These are phyloP conservation scores for Tachina grossa DNA, from an alignment of 2,888 invertebrate genomes.

Conservation along the genomic window DNA sequence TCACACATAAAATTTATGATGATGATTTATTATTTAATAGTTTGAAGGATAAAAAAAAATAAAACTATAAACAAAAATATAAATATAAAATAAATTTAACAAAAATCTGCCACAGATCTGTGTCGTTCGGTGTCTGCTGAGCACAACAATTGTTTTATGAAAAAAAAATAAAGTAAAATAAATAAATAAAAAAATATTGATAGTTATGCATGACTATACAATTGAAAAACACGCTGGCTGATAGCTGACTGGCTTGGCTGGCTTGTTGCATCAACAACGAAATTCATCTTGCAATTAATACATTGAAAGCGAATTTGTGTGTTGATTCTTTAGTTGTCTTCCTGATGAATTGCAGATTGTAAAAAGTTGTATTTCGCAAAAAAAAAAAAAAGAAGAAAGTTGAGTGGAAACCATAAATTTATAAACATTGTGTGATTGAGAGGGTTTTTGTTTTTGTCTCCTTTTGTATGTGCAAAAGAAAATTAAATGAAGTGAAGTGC, in stretches of 20 bases:
- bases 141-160: slow-evolving; percentile 51
- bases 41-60: slow-evolving; percentile 45
- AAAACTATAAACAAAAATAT: background rate
- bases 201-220: slow-evolving; percentile 54
- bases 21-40: slow-evolving; percentile 71
- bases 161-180: slow-evolving; percentile 19
- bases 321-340: slow-evolving; percentile 23
- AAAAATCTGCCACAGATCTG: slow-evolving; percentile 56
- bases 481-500: slow-evolving; percentile 8
- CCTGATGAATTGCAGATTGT: slow-evolving; percentile 66
- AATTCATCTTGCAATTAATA: slow-evolving; percentile 64
- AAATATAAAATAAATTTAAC: slow-evolving; percentile 34
- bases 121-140: background rate
- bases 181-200: slow-evolving; percentile 37
- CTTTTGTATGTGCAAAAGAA: background rate
- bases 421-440: slow-evolving; percentile 40
- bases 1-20: slow-evolving; percentile 71
- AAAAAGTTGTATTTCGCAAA: slow-evolving; percentile 53
- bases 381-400: slow-evolving; percentile 19
- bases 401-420: slow-evolving; percentile 42
- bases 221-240: slow-evolving; percentile 28
- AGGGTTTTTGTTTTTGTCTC: background rate
- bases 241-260: too few relatives aligned
- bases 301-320: slow-evolving; percentile 58
- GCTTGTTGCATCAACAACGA: slow-evolving; percentile 52